phyloP scores from a whole-genome alignment of 2,113 vertebrate genomes.

The Osmerus mordax region DNA sequence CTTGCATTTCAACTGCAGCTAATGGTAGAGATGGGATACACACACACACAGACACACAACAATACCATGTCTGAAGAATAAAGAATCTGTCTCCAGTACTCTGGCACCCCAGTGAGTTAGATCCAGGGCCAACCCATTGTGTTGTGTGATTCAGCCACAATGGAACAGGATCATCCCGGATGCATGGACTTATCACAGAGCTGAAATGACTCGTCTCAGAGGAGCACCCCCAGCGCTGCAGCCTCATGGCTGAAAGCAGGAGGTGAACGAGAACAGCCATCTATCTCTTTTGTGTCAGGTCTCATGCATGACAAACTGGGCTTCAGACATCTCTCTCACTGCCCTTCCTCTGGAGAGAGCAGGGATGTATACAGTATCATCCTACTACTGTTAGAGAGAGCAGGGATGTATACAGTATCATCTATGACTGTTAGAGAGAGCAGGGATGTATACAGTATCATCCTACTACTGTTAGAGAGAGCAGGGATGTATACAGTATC shows the following conservation, averaged over 20 bases:
- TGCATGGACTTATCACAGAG: slow-evolving; percentile 66
- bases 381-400: too few species aligned
- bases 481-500: not conserved
- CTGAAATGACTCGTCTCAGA: slow-evolving; percentile 69
- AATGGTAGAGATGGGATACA: not conserved
- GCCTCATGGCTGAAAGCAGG: slow-evolving; percentile 54
- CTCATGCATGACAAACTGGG: slow-evolving; percentile 31
- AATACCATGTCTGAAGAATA: slow-evolving; percentile 15
- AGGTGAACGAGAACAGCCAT: slow-evolving; percentile 61
- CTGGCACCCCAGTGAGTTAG: slow-evolving; percentile 42
- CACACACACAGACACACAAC: not conserved
- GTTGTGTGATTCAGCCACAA: slow-evolving; percentile 60
- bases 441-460: not conserved
- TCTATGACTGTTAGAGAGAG: not conserved
- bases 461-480: too few species aligned
- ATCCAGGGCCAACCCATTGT: slow-evolving; percentile 59
- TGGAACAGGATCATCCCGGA: slow-evolving; percentile 54
- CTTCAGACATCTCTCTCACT: slow-evolving; percentile 34
- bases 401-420: too few species aligned
- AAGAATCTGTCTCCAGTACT: slow-evolving; percentile 24
- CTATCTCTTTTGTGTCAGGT: slow-evolving; percentile 61
- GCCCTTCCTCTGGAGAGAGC: slow-evolving; percentile 7
- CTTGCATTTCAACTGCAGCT: slow-evolving; percentile 16
- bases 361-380: not conserved
- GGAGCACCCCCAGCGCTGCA: slow-evolving; percentile 58